Conservation (phyloP, 2,797 vertebrate genomes). For the Echeneis naucrates region DNA sequence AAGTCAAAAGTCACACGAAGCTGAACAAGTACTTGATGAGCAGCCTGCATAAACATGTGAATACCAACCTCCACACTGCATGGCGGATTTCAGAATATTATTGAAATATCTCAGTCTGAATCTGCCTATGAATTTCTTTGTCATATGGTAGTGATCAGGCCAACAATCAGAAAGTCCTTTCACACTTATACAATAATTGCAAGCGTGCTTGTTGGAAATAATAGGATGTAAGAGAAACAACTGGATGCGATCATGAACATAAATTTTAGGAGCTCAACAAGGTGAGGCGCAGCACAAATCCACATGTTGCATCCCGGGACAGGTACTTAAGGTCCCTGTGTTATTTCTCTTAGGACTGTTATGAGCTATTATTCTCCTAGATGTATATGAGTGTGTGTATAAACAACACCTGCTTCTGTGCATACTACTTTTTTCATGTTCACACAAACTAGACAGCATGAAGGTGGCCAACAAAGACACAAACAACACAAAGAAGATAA, state of each 20-base stretch:
- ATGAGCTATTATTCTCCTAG: background rate
- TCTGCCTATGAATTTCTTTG: conserved; percentile 44
- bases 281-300: conserved; percentile 16
- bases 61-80: conserved; percentile 20
- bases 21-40: conserved; percentile 32
- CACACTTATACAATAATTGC: conserved; percentile 72
- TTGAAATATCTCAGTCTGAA: conserved; percentile 39
- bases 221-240: conserved; percentile 52
- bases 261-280: conserved; percentile 32
- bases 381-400: background rate
- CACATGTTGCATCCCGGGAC: conserved; percentile 5
- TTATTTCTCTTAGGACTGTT: conserved; percentile 16
- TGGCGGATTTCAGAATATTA: conserved; percentile 46
- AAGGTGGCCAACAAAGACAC: too few relatives aligned
- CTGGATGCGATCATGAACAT: conserved; percentile 37
- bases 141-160: conserved; percentile 53
- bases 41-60: conserved; percentile 25
- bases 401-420: background rate
- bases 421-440: background rate
- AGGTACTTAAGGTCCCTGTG: background rate
- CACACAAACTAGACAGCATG: background rate
- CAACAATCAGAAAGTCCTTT: conserved; percentile 69
- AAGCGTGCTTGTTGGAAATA: conserved; percentile 62
- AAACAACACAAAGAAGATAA: too few relatives aligned
- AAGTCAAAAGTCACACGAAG: conserved; percentile 51